Conservation (phyloP, 35 echinoderm and acorn worm species). For the Chiridota heheva region DNA sequence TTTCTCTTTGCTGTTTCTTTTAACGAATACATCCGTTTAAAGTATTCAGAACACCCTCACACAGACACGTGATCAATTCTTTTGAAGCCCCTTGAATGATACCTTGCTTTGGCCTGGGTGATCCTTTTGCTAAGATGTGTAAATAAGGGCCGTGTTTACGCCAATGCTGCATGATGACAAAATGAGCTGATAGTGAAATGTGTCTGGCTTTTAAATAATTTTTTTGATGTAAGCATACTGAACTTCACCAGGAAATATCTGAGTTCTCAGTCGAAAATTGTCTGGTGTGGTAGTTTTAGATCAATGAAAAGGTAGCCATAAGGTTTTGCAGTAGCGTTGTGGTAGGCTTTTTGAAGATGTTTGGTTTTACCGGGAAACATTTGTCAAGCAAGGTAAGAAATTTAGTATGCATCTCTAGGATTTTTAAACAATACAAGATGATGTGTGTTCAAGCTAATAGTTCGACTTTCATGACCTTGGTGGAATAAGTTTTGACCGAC, state of each 20-base stretch:
- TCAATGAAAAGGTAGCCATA: too few species aligned
- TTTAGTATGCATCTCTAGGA: conserved; percentile 56
- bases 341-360: conserved; percentile 49
- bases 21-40: too few species aligned
- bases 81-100: conserved; percentile 16
- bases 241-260: conserved; percentile 14
- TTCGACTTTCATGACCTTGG: conserved; percentile 18
- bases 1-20: too few species aligned
- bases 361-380: conserved; percentile 47
- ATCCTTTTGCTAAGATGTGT: conserved; percentile 5
- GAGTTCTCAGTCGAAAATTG: conserved; percentile 1
- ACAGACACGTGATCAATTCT: too few species aligned
- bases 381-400: conserved; percentile 48
- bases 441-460: conserved; percentile 49
- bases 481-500: conserved; percentile 36
- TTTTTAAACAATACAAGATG: conserved; percentile 62
- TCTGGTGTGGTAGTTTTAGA: too few species aligned
- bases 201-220: background rate
- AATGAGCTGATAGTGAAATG: background rate
- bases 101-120: background rate
- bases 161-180: conserved; percentile 10
- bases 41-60: too few species aligned
- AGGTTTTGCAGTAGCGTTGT: conserved; percentile 46
- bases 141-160: conserved; percentile 13
- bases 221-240: conserved; percentile 35